Conservation (phyloP, 2,113 vertebrate genomes). For the Xiphophorus maculatus region DNA sequence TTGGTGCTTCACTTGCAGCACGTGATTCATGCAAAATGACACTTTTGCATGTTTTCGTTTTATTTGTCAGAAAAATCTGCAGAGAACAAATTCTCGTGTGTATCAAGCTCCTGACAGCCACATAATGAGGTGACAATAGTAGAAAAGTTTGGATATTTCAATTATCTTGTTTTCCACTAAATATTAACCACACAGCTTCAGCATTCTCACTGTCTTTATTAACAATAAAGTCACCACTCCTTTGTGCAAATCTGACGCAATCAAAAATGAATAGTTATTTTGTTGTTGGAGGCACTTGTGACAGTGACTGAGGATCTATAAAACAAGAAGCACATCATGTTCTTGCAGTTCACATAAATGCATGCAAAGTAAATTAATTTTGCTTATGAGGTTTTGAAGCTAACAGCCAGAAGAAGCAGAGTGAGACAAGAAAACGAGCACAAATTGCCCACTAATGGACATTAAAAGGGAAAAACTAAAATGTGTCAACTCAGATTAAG, state of each 20-base stretch:
- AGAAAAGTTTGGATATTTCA: not conserved
- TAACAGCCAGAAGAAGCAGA: not conserved
- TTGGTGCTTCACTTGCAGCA: not conserved
- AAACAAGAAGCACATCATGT: not conserved
- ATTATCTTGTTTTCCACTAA: not conserved
- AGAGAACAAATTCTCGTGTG: not conserved
- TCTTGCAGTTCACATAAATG: not conserved
- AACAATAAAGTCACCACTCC: not conserved
- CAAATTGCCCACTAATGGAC: not conserved
- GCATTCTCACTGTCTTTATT: not conserved
- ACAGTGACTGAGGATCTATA: not conserved
- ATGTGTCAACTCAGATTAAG: not conserved
- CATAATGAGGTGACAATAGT: not conserved
- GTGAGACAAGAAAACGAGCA: not conserved
- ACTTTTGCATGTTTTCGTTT: not conserved
- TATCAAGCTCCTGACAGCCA: not conserved
- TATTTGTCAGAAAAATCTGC: not conserved
- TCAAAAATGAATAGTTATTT: not conserved
- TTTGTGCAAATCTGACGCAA: not conserved
- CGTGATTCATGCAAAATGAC: not conserved
- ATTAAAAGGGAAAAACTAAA: not conserved
- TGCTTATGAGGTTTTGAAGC: not conserved
- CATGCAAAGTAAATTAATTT: not conserved
- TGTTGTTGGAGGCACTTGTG: not conserved
- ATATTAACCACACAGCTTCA: not conserved